Evolutionary conservation across 2,888 invertebrate genomes (phyloP), one percentile per base, ranked within the genome.

Genomic region (Perdita meconis): DNA sequence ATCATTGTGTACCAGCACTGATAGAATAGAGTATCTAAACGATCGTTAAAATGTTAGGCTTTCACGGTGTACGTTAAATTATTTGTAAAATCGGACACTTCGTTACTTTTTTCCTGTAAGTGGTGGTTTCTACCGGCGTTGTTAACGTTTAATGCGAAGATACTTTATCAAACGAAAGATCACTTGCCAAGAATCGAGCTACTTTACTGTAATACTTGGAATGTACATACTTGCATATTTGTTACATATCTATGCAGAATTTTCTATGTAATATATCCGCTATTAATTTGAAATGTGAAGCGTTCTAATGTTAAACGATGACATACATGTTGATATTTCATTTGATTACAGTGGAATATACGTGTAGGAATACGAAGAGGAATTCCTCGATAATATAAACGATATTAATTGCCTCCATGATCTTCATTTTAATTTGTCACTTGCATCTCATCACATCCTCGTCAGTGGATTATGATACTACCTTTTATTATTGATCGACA

Each of bases 21-120:
- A 19, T 22, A 36, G 57, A 36, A 22, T 5, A 12, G 19, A 38
- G 1, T 12, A 19, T 38, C 19, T 2, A 16, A 36, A 44, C 1
- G n/a, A 26, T 38, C 36, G 26, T 24, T 47, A 6, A 16, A 56
- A 42, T 76, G 30, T 66, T 13, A 61, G 38, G 6, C 30, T 57
- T 16, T 34, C 26, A 47, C 19, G 2, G 26, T 22, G 24, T 51
- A 13, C 44, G 12, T 66, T 63, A 26, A 65, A 65, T 71, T 64
- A 76, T 63, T 71, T 56, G 47, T 77, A 67, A 67, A 50, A 26
- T 10, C 22, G 34, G 2, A 50, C 24, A 63, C 26, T 40, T 51
- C 26, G 6, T 26, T 51, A 36, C 26, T 53, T 1, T n/a, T n/a
- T n/a, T n/a, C n/a, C n/a, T n/a, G n/a, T n/a, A n/a, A n/a, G n/a